phyloP scores from a whole-genome alignment of 2,888 invertebrate species.

The Balanococcus diminutus region DNA sequence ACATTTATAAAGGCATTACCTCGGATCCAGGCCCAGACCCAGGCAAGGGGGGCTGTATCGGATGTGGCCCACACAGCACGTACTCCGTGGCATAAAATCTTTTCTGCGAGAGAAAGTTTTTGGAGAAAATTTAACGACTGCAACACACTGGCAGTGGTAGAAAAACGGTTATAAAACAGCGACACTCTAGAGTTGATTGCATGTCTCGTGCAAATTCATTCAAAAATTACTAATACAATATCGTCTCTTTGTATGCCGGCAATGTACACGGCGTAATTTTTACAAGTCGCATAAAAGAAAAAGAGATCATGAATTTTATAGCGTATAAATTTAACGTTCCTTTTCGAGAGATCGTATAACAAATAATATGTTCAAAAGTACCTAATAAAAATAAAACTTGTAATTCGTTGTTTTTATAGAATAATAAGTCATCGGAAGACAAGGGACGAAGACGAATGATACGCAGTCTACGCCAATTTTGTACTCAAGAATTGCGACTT shows the following conservation, averaged over 20 bases:
- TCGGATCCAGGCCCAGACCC: not conserved
- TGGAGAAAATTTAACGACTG: not conserved
- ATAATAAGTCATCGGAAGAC: slow-evolving; percentile 41
- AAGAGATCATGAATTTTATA: slow-evolving; percentile 10
- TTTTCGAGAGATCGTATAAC: slow-evolving; percentile 7
- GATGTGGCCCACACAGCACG: no score
- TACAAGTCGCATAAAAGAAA: not conserved
- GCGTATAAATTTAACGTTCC: slow-evolving; percentile 41
- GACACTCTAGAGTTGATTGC: not conserved
- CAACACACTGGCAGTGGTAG: not conserved
- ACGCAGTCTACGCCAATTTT: no score
- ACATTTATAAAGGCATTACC: not conserved
- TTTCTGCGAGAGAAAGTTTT: not conserved
- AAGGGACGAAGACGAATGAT: no score
- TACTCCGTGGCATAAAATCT: not conserved
- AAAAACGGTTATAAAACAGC: not conserved
- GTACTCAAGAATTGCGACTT: no score
- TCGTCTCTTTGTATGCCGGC: not conserved
- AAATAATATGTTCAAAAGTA: slow-evolving; percentile 38
- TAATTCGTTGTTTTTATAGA: slow-evolving; percentile 38
- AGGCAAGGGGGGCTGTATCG: no score
- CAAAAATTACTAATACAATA: not conserved
- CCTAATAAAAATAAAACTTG: slow-evolving; percentile 44
- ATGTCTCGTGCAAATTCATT: not conserved
- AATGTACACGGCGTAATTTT: not conserved